Evolutionary conservation across 2,888 invertebrate genomes (phyloP), one percentile per base, ranked within the genome.

Genomic region (Protodeltote pygarga): DNA sequence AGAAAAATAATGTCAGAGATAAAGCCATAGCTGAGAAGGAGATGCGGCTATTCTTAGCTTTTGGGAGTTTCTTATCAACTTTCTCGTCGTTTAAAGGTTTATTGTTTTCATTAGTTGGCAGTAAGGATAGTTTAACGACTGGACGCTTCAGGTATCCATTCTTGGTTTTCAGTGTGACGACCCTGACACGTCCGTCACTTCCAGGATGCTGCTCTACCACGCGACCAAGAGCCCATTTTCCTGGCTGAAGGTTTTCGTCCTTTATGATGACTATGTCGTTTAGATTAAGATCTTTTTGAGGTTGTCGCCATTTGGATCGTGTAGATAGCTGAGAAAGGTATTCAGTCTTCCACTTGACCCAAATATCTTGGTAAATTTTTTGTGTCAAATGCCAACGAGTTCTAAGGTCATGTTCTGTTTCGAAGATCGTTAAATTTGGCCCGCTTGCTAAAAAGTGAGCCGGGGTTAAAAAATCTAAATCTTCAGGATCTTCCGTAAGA

Each of bases 211-310:
- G 5, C 11, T 14, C 20, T 9, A 20, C 14, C 0, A 37, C 37
- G 2, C 37, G 10, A 5, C 44, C 29, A 8, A 44, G 27, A 10
- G n/a, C 11, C 42, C 35, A 42, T 16, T 35, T n/a, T n/a, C n/a
- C n/a, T n/a, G n/a, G n/a, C n/a, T n/a, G n/a, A n/a, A n/a, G n/a
- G n/a, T n/a, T n/a, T 35, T 17, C 34, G 21, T 35, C 34, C 5
- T 44, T 44, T 5, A 44, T 44, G 8, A 27, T 39, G 10, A 33
- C 38, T 0, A 46, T 17, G 5, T 46, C 46, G 21, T 28, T 21
- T 8, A 39, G n/a, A 0, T 33, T 21, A 15, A 46, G 24, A 15
- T 46, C 9, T 4, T 19, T 23, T 35, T 41, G 29, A 3, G 3
- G 2, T 9, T 48, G 27, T 13, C n/a, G 4, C 35, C 47, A 35